Conservation (phyloP, 2,113 vertebrate species). For the Coptodon bakossiorum region DNA sequence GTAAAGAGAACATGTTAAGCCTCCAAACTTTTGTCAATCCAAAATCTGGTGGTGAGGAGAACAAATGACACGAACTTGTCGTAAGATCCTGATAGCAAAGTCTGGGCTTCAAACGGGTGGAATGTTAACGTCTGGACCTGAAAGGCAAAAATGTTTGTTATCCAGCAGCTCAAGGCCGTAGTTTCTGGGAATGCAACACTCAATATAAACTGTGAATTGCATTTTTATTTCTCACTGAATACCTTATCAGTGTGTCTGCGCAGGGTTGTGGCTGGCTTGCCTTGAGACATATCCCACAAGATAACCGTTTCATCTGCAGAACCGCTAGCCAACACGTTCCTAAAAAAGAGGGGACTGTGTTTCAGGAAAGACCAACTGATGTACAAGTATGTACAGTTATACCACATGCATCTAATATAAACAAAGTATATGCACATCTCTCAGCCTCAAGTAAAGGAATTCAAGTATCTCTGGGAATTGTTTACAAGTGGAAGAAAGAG, state of each 20-base stretch:
- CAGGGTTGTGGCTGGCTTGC: slow-evolving; percentile 83
- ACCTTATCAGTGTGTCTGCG: slow-evolving; percentile 88
- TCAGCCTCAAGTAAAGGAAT: fast-evolving
- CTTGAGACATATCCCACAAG: slow-evolving; percentile 86
- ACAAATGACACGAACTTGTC: slow-evolving; percentile 80
- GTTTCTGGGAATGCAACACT: not conserved
- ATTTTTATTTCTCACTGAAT: not conserved
- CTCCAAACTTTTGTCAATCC: not conserved
- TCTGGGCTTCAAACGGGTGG: slow-evolving; percentile 95
- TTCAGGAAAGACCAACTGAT: not conserved
- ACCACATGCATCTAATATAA: not conserved
- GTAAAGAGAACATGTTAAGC: not conserved
- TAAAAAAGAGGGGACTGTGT: slow-evolving; percentile 12
- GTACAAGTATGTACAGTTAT: not conserved
- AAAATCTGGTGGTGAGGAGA: not conserved
- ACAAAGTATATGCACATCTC: not conserved
- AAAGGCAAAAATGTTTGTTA: not conserved
- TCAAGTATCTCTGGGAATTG: not conserved
- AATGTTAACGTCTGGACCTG: slow-evolving; percentile 92
- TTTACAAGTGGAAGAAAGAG: not conserved
- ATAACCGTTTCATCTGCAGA: slow-evolving; percentile 86
- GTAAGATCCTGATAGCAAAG: slow-evolving; percentile 92
- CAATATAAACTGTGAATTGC: not conserved
- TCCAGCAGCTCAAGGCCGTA: not conserved
- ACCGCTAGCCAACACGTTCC: slow-evolving; percentile 89